Percentiles rank a stretch among this genome's conserved stretches.
These are phyloP conservation scores for Acropora yongei DNA, from an alignment of 64 coral and sea anemone genomes.

Conservation along the genomic window DNA sequence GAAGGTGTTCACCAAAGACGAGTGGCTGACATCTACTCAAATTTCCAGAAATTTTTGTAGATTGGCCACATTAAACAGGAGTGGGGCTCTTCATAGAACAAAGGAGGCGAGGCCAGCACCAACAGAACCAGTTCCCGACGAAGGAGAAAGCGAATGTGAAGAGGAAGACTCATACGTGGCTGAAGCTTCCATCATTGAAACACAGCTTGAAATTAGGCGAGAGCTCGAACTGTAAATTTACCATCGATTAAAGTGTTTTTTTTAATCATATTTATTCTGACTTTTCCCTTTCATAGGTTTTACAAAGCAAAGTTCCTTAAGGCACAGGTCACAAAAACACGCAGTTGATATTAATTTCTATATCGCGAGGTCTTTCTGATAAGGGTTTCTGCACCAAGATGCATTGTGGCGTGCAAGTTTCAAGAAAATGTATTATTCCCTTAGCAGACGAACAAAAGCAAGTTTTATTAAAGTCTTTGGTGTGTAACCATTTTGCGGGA, in stretches of 20 bases:
- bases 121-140: neutral
- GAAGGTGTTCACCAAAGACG: conserved; percentile 9
- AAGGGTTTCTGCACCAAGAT: neutral
- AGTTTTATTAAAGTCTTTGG: neutral
- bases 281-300: neutral
- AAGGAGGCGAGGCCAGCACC: neutral
- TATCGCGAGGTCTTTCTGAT: conserved; percentile 11
- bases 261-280: conserved; percentile 1
- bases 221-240: neutral
- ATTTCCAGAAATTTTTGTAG: neutral
- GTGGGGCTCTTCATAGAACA: neutral
- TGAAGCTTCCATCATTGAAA: conserved; percentile 2
- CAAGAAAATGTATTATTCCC: neutral
- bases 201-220: neutral
- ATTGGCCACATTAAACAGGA: neutral
- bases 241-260: neutral
- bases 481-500: neutral
- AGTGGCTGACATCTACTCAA: conserved; percentile 11
- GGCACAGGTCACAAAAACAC: conserved; percentile 3
- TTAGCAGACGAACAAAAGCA: neutral
- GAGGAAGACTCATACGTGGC: conserved; percentile 1
- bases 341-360: neutral
- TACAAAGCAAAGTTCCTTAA: conserved; percentile 5
- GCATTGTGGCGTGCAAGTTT: neutral
- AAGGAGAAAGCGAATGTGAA: conserved; percentile 6